phyloP scores from a whole-genome alignment of 92 coral and sea anemone species.

The Galaxea fascicularis region DNA sequence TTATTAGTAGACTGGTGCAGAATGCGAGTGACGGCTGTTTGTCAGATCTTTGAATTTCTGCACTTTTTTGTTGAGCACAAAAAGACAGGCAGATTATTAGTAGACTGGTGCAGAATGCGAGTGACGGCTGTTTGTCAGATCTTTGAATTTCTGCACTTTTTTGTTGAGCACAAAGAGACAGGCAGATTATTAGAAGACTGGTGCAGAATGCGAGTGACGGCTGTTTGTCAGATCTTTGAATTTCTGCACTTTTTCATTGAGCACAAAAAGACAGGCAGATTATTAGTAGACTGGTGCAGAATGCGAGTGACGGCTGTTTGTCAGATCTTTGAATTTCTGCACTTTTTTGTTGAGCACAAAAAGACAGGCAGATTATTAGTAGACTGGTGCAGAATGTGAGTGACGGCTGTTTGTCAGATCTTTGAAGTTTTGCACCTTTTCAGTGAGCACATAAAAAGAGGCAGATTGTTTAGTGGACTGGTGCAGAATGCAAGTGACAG shows the following conservation, averaged over 20 bases:
- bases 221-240: not conserved
- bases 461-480: not conserved
- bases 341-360: not conserved
- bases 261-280: no score
- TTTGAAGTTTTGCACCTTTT: not conserved
- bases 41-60: no score
- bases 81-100: not conserved
- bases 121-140: not conserved
- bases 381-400: not conserved
- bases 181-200: not conserved
- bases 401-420: not conserved
- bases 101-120: not conserved
- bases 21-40: no score
- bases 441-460: not conserved
- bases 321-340: no score
- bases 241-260: no score
- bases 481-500: not conserved
- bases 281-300: no score
- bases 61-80: not conserved
- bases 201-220: conserved; percentile 12
- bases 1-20: no score
- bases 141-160: conserved; percentile 4
- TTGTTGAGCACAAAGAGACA: not conserved
- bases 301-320: no score
- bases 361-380: not conserved